These are phyloP conservation scores for Eclectus roratus DNA, from an alignment of 2,113 vertebrate genomes.

Conservation along the genomic window DNA sequence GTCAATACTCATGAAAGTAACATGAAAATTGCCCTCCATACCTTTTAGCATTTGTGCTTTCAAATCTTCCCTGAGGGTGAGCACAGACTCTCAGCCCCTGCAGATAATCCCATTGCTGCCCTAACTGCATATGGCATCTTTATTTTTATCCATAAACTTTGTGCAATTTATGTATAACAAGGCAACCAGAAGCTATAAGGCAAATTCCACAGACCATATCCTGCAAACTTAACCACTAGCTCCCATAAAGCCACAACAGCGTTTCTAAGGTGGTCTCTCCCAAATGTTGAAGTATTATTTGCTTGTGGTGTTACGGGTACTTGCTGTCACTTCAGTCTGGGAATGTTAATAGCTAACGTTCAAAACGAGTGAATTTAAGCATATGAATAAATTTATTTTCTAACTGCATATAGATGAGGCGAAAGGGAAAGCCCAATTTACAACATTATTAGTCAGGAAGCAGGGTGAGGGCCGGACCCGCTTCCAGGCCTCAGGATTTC, in stretches of 20 bases:
- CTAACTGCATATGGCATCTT: fast-evolving
- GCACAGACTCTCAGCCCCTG: background rate
- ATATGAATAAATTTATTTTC: background rate
- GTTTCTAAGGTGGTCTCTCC: background rate
- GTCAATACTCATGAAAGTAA: background rate
- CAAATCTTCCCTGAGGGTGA: background rate
- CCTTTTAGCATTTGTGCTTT: background rate
- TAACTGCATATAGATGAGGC: fast-evolving
- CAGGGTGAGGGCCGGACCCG: fast-evolving
- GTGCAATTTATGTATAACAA: background rate
- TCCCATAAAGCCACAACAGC: background rate
- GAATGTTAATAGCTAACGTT: background rate
- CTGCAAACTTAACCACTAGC: background rate
- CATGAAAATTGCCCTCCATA: background rate
- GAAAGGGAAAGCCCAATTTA: background rate
- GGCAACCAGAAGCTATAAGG: background rate
- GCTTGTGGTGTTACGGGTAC: fast-evolving
- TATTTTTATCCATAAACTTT: background rate
- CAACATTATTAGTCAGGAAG: background rate
- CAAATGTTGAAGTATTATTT: fast-evolving
- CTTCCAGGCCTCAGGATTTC: background rate
- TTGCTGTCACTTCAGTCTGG: background rate
- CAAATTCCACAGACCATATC: background rate
- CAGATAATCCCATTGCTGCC: background rate
- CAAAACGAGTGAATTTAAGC: fast-evolving